Evolutionary conservation across 2,113 vertebrate species (phyloP), one percentile per base, ranked within the genome.

Genomic region (Nothobranchius furzeri): DNA sequence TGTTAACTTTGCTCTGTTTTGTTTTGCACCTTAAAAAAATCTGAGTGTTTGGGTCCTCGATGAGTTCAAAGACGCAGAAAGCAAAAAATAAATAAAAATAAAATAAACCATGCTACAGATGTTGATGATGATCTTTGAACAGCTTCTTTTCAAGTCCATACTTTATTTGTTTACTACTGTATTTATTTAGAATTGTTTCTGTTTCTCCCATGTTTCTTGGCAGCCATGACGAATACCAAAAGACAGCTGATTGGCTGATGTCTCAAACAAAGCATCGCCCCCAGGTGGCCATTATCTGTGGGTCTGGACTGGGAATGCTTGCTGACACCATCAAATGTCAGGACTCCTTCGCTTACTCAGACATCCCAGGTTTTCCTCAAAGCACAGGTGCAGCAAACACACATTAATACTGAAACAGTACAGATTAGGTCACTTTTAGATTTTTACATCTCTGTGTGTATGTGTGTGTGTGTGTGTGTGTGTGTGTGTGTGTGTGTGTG

Each of bases 301-400:
- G 94, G 3, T 91, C 94, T 0, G 94, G 94, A 30, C 84, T 95
- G 69, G 93, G 94, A 46, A 68, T 87, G 86, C 91, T 95, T 7
- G 94, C 93, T 0, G 92, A 94, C 15, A 73, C 84, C 0, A 75
- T 95, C 7, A 87, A 89, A 43, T 79, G 85, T 72, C 91, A 90
- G 53, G 87, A 94, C 24, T 81, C 83, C 45, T 94, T 94, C 47
- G 72, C 79, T 13, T 95, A 94, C 46, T 53, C 84, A 3, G 90
- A 94, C 63, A 93, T 94, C n/a, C 94, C 93, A 0, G 91, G 93
- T 9, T 95, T 95, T 73, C 92, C 93, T 12, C 89, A 93, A 60
- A 94, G 93, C 87, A 95, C 94, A 77, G 94, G 94, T 95, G 73
- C 15, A 9, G 3, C 13, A 0, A 3, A 50, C 15, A 25, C 45